Conservation (phyloP, 2,113 vertebrate genomes). For the Zingel zingel region DNA sequence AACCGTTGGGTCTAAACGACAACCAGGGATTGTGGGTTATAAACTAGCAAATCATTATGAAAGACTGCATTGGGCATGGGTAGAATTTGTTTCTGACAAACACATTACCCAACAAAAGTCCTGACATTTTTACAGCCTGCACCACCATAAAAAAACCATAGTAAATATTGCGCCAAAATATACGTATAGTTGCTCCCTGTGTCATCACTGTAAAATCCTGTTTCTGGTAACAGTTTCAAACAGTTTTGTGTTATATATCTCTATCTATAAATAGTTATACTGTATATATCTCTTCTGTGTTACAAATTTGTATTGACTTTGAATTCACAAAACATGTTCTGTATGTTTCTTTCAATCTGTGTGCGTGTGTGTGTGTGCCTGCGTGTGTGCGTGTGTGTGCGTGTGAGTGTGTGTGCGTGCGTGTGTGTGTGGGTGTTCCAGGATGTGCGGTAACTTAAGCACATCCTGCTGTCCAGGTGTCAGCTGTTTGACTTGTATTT, state of each 20-base stretch:
- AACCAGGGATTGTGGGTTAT: neutral
- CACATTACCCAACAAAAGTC: conserved; percentile 16
- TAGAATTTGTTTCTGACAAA: conserved; percentile 20
- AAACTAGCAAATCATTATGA: neutral
- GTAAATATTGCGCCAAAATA: conserved; percentile 14
- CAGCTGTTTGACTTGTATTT: conserved; percentile 59
- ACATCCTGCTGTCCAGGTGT: conserved; percentile 61
- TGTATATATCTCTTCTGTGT: neutral
- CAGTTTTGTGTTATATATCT: neutral
- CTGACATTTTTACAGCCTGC: conserved; percentile 4
- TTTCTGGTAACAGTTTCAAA: neutral
- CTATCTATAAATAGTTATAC: too few species aligned
- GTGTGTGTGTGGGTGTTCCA: conserved; percentile 19
- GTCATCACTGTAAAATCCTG: neutral
- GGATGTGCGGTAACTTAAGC: conserved; percentile 45
- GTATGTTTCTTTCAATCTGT: neutral
- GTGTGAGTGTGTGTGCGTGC: neutral
- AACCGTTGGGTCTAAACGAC: neutral
- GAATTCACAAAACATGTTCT: neutral
- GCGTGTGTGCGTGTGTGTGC: neutral
- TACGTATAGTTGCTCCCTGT: neutral
- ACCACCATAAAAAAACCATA: neutral
- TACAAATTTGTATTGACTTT: neutral
- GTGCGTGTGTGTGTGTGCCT: neutral
- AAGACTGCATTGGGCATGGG: neutral